Conservation (phyloP, 2,888 invertebrate genomes). For the Euproctis similis region DNA sequence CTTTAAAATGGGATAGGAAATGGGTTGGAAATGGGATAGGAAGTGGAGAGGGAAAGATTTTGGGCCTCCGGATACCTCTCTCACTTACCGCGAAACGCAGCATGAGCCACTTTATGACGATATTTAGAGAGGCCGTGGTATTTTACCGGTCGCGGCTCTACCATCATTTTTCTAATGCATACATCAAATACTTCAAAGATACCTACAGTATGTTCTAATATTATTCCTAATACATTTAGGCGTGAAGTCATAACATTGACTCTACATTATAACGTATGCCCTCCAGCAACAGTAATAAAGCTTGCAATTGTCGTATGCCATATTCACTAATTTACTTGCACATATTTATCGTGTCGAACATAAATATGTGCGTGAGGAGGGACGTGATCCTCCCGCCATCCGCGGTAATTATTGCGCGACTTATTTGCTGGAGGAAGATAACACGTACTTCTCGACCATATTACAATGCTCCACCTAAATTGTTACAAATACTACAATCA, state of each 20-base stretch:
- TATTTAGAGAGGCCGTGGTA: too few relatives aligned
- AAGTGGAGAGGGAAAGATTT: too few relatives aligned
- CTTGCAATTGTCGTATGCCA: constrained; percentile 51
- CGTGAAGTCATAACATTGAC: constrained; percentile 26
- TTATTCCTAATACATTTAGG: too few relatives aligned
- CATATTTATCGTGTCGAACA: constrained; percentile 54
- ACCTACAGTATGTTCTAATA: too few relatives aligned
- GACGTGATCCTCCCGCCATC: constrained; percentile 56
- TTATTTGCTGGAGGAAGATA: constrained; percentile 72
- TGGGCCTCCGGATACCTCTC: too few relatives aligned
- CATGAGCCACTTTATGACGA: too few relatives aligned
- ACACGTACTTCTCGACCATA: constrained; percentile 57
- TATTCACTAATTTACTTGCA: constrained; percentile 43
- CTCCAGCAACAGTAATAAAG: constrained; percentile 42
- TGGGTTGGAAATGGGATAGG: too few relatives aligned
- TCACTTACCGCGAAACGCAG: too few relatives aligned
- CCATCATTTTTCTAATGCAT: too few relatives aligned
- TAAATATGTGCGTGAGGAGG: constrained; percentile 66
- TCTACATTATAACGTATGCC: constrained; percentile 30
- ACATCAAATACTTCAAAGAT: too few relatives aligned
- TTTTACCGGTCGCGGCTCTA: too few relatives aligned
- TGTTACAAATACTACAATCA: constrained; percentile 8
- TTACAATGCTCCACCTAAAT: constrained; percentile 28
- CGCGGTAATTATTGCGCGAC: constrained; percentile 74
- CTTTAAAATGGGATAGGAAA: too few relatives aligned